Evolutionary conservation across 2,888 invertebrate species (phyloP).

Genomic region (Willowsia nigromaculata): DNA sequence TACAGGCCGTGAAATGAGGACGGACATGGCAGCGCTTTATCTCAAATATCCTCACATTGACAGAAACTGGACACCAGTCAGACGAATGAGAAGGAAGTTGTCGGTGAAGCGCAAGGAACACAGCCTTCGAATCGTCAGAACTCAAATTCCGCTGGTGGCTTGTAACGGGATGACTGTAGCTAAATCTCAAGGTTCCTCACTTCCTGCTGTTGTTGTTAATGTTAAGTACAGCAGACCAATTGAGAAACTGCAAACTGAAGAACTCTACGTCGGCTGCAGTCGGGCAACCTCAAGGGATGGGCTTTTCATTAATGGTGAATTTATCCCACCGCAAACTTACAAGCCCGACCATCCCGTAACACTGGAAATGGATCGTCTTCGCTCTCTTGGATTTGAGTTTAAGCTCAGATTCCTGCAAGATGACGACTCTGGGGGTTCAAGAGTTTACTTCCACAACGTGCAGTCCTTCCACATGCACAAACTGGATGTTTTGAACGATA

Average conservation of each 20-base stretch:
- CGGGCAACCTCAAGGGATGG: not conserved
- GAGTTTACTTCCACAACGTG: not conserved
- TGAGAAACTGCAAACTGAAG: not conserved
- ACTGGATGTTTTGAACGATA: not conserved
- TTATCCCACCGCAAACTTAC: not conserved
- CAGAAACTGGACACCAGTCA: constrained; percentile 15
- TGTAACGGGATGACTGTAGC: constrained; percentile 59
- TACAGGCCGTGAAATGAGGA: constrained; percentile 30
- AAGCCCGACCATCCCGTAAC: not conserved
- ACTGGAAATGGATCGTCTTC: not conserved
- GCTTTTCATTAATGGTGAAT: not conserved
- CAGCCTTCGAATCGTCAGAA: constrained; percentile 34
- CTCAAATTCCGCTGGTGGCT: constrained; percentile 74
- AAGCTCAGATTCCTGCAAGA: not conserved
- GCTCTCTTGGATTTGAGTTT: not conserved
- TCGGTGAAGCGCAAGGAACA: not conserved
- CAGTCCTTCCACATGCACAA: not conserved
- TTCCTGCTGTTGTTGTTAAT: not conserved
- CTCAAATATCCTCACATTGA: not conserved
- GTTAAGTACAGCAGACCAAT: not conserved
- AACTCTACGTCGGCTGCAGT: not conserved
- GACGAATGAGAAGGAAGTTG: not conserved
- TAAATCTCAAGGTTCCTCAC: not conserved
- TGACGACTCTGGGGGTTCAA: not conserved
- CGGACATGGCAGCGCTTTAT: not conserved